Base-by-base conservation (phyloP, 1,140 invertebrate species). In the Pollicipes pollicipes region DNA sequence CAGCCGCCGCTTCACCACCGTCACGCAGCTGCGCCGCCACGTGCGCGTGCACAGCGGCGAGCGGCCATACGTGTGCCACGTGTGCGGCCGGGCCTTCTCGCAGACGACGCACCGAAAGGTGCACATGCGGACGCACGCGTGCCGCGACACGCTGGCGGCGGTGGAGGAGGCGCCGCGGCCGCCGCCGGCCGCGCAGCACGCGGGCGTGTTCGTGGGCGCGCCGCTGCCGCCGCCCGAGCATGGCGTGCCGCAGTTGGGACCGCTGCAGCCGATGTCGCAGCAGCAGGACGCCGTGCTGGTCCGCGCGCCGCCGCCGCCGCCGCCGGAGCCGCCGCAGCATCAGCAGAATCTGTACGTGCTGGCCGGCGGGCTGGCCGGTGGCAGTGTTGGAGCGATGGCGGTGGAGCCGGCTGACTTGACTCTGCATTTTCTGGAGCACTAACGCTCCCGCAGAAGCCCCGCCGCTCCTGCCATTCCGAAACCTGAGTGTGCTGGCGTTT, bases 51-150 rank as follows among this genome's bases (percentile, higher is more conserved):
- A 76, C 68, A 82, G 81, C 0, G 80, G 79, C 3, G 80, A 82
- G 70, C 69, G 74, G 31, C 75, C 75, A 26, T 76, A 72, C 70
- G 70, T 70, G 21, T 76, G 75, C 72, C 71, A 73, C 45, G 68
- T 73, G 2, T 76, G 75, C 67, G 71, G 70, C 37, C 72, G 71
- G 24, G 73, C 72, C 24, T 90, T 89, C 75, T 81, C 85, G 8
- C 83, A 88, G 1, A 83, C 84, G 73, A 83, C 82, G 70, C 87
- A 87, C 76, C 79, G 81, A 70, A 82, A 81, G 76, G 85, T 82
- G 66, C 89, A 89, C 76, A 85, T 58, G 45, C 45, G 45, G 13
- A 58, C 45, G 8, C 45, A 58, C 17, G 45, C 45, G n/a, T n/a
- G 2, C 6, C 45, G 45, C 6, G 45, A 13, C 45, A 10, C 2